These are phyloP conservation scores for Aulostomus chinensis DNA, from an alignment of 2,797 vertebrate genomes.

Conservation along the genomic window DNA sequence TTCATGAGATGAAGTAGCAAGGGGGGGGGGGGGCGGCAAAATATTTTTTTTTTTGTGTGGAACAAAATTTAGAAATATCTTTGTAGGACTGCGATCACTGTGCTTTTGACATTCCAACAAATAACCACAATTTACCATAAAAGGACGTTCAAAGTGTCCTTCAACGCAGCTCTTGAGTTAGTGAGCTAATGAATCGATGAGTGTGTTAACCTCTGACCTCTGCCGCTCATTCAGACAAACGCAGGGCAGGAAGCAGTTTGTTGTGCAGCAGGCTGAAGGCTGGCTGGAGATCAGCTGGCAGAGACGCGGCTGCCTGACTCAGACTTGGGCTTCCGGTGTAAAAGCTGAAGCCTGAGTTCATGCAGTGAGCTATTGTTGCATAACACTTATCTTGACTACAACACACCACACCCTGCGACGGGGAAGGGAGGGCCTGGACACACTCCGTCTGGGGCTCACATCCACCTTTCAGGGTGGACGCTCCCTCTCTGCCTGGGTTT, in stretches of 20 bases:
- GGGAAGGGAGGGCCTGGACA: slow-evolving; percentile 52
- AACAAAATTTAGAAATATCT: slow-evolving; percentile 32
- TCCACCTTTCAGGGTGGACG: slow-evolving; percentile 5
- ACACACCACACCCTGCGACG: slow-evolving; percentile 68
- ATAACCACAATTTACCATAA: no score
- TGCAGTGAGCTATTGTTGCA: slow-evolving; percentile 68
- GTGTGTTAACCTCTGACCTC: background rate
- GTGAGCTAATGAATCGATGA: no score
- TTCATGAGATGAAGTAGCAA: no score
- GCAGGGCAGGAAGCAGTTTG: slow-evolving; percentile 33
- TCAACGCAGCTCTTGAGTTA: no score
- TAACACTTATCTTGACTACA: slow-evolving; percentile 72
- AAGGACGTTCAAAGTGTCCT: no score
- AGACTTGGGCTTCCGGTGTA: slow-evolving; percentile 71
- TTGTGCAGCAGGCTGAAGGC: slow-evolving; percentile 53
- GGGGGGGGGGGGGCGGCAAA: no score
- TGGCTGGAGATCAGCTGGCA: slow-evolving; percentile 58
- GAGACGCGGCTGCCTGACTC: slow-evolving; percentile 60
- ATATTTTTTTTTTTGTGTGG: slow-evolving; percentile 2
- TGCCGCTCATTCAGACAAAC: slow-evolving; percentile 8
- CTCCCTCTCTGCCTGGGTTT: no score
- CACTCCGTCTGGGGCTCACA: slow-evolving; percentile 53
- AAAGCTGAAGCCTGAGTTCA: slow-evolving; percentile 62
- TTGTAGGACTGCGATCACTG: slow-evolving; percentile 18
- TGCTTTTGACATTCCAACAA: no score